phyloP scores from a whole-genome alignment of 2,113 vertebrate species.

The Podocnemis expansa region DNA sequence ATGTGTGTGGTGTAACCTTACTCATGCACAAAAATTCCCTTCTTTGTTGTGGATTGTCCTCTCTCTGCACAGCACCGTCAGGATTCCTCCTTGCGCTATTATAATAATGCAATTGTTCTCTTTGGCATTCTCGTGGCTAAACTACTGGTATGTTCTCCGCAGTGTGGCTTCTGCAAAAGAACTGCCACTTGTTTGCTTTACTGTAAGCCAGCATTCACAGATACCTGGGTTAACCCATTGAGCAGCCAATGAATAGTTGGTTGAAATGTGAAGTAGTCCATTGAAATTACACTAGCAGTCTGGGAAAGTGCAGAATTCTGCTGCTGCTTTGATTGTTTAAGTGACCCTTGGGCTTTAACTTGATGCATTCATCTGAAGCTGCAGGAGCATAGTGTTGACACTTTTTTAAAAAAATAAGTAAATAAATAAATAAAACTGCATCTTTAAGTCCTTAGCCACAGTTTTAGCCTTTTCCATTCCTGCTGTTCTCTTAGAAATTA shows the following conservation, averaged over 20 bases:
- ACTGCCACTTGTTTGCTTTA: neutral
- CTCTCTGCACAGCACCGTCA: neutral
- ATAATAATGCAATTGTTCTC: fast-evolving
- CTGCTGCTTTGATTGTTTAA: conserved; percentile 12
- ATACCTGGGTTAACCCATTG: neutral
- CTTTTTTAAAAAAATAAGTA: conserved; percentile 2
- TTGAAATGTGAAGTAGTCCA: neutral
- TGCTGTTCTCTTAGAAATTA: conserved; percentile 13
- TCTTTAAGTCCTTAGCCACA: conserved; percentile 45
- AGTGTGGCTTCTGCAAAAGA: neutral
- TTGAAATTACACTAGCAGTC: neutral
- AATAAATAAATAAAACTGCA: conserved; percentile 17
- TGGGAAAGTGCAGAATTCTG: neutral
- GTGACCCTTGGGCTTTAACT: conserved; percentile 11
- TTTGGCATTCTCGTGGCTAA: neutral
- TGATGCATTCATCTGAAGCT: conserved; percentile 17
- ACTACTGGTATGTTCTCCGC: fast-evolving
- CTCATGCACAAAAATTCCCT: fast-evolving
- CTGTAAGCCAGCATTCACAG: neutral
- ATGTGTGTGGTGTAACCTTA: fast-evolving
- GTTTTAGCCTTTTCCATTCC: conserved; percentile 19
- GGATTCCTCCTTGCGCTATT: neutral
- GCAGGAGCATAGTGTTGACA: conserved; percentile 24
- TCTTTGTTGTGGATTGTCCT: neutral
- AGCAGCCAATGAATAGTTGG: neutral